Base-by-base conservation (phyloP, 1,140 invertebrate genomes). In the Drosophila saltans region DNA sequence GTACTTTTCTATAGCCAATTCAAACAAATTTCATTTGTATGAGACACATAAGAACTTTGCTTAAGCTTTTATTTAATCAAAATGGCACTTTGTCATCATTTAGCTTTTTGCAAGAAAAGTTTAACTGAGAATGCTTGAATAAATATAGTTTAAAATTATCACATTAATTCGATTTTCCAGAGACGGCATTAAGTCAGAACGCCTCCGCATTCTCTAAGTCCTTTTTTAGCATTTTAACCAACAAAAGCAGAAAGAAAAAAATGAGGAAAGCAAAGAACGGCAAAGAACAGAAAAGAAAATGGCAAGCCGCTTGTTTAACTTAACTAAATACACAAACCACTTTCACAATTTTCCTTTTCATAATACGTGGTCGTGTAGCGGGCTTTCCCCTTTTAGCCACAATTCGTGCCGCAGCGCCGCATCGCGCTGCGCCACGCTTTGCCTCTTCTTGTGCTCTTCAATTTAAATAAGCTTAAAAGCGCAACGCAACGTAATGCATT, bases 381-480 rank as follows among this genome's bases (percentile, higher is more conserved):
- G 33, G 41, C 41, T 16, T 16, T 1, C 41, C 10, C 39, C 39
- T 3, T 24, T 16, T 40, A 40, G 7, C 55, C 36, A 26, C 66
- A 73, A 9, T 28, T 8, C 30, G 56, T 43, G 16, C 16, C 0
- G 16, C 16, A 16, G 16, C 16, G 16, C 0, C 16, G 16, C 16
- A 0, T 16, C 16, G 16, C 16, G 16, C 16, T 0, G 16, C 16
- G 16, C 16, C n/a, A 26, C 55, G 45, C 55, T 3, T 21, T 24
- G 8, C 10, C 3, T 2, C 30, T 2, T 3, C 4, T n/a, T 9
- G 2, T 0, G 45, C 21, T n/a, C 10, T 33, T 48, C 78, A 75
- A 68, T 82, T 78, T 64, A 82, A 81, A 81, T 81, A 69, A 82
- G 75, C 80, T 82, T 82, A 79, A 79, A 83, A 82, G 80, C 64